phyloP scores from a whole-genome alignment of 2,797 vertebrate species.

The Centropyge bicolor region DNA sequence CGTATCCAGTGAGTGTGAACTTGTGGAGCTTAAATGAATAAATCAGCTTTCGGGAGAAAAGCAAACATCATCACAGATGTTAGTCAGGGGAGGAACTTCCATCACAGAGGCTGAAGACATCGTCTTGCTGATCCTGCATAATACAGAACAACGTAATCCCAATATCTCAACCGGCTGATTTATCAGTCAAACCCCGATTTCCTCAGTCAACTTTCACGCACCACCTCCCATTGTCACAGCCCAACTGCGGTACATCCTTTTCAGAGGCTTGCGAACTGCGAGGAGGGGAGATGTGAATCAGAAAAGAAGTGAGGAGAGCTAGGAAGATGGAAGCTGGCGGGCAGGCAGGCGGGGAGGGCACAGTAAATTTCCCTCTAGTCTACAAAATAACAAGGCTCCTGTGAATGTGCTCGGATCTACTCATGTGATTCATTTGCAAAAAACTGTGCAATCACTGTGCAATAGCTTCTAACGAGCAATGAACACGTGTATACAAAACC shows the following conservation, averaged over 20 bases:
- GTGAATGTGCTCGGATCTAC: not conserved
- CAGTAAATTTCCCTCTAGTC: slow-evolving; percentile 3
- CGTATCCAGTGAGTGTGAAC: not conserved
- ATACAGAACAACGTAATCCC: slow-evolving; percentile 6
- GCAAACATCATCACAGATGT: slow-evolving; percentile 7
- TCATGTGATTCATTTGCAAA: slow-evolving; percentile 3
- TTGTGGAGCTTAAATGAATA: slow-evolving; percentile 9
- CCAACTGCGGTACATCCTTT: slow-evolving; percentile 5
- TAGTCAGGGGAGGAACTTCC: not conserved
- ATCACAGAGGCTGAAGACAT: slow-evolving; percentile 4
- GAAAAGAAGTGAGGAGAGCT: slow-evolving; percentile 26
- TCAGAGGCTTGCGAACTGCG: slow-evolving; percentile 8
- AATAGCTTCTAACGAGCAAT: not conserved
- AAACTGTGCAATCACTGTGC: not conserved
- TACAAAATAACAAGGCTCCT: slow-evolving; percentile 19
- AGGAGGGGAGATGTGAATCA: slow-evolving; percentile 42
- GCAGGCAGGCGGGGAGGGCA: not conserved
- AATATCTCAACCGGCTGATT: slow-evolving; percentile 23
- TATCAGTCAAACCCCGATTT: slow-evolving; percentile 36
- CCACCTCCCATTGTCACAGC: slow-evolving; percentile 23
- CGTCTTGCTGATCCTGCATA: slow-evolving; percentile 4
- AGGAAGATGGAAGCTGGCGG: not conserved
- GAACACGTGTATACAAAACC: not conserved
- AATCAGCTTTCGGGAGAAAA: slow-evolving; percentile 4
- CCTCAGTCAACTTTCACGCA: slow-evolving; percentile 35